Conservation (phyloP, 2,888 invertebrate species). For the Drosophila mimetica region DNA sequence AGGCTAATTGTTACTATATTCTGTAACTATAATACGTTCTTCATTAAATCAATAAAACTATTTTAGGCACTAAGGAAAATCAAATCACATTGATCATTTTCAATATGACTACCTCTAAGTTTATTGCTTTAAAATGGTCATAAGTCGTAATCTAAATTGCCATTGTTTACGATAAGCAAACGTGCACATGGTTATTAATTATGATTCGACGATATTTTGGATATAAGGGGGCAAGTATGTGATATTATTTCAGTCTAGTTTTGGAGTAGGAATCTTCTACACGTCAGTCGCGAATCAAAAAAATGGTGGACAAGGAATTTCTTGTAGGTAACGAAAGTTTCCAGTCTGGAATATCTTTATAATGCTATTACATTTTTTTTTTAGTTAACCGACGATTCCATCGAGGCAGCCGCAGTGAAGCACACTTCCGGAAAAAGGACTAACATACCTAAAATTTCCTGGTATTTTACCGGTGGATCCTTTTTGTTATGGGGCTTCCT, state of each 20-base stretch:
- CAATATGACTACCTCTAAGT: conserved; percentile 1
- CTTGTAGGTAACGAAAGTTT: conserved; percentile 30
- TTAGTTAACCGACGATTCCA: conserved; percentile 30
- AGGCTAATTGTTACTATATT: too few relatives aligned
- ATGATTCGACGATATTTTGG: conserved; percentile 1
- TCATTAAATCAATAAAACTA: too few relatives aligned
- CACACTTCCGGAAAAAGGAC: too few relatives aligned
- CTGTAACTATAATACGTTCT: too few relatives aligned
- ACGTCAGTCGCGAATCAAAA: neutral
- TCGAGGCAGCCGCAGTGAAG: neutral
- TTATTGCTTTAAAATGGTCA: conserved; percentile 5
- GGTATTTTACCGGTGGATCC: conserved; percentile 64
- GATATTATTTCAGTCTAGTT: neutral
- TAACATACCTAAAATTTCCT: conserved; percentile 35
- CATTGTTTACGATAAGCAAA: conserved; percentile 7
- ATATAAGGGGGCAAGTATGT: conserved; percentile 13
- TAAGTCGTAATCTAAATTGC: conserved; percentile 13
- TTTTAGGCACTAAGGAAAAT: neutral
- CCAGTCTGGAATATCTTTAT: too few relatives aligned
- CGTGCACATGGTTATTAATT: neutral
- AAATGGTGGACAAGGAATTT: conserved; percentile 48
- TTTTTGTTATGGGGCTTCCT: conserved; percentile 62
- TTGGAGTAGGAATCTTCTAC: neutral
- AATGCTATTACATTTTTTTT: neutral
- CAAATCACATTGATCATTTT: neutral